These are phyloP conservation scores for Trichosurus vulpecula DNA, from an alignment of 2,797 vertebrate species.

Conservation along the genomic window DNA sequence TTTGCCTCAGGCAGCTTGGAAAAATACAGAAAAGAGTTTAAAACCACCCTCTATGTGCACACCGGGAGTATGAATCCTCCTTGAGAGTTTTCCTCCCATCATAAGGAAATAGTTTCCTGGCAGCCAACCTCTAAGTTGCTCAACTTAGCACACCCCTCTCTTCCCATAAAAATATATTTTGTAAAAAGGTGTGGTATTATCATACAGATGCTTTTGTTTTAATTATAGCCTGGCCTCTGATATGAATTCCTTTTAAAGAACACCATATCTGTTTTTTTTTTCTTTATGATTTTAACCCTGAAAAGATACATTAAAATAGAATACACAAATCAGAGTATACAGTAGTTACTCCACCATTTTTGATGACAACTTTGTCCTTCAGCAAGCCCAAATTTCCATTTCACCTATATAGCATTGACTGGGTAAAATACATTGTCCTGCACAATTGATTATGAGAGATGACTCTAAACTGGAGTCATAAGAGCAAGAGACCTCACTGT, in stretches of 20 bases:
- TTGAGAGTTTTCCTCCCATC: neutral
- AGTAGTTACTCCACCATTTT: neutral
- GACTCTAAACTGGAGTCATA: neutral
- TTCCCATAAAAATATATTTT: neutral
- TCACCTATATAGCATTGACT: neutral
- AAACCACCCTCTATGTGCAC: neutral
- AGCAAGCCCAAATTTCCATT: neutral
- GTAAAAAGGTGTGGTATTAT: neutral
- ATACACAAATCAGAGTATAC: neutral
- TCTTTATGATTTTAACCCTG: neutral
- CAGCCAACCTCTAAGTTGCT: neutral
- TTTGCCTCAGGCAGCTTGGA: neutral
- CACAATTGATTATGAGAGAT: neutral
- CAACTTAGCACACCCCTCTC: neutral
- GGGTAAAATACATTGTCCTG: neutral
- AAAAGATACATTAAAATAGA: neutral
- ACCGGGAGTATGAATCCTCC: neutral
- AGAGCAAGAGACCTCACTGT: neutral
- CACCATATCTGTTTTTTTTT: neutral
- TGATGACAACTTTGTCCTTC: neutral
- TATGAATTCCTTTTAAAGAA: neutral
- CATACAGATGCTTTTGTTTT: neutral
- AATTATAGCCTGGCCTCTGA: neutral
- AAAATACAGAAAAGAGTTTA: neutral
- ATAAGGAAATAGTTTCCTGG: neutral